Percentiles rank a stretch among this genome's conserved stretches.
phyloP scores from a whole-genome alignment of 2,113 vertebrate species.

The Oryctolagus cuniculus region DNA sequence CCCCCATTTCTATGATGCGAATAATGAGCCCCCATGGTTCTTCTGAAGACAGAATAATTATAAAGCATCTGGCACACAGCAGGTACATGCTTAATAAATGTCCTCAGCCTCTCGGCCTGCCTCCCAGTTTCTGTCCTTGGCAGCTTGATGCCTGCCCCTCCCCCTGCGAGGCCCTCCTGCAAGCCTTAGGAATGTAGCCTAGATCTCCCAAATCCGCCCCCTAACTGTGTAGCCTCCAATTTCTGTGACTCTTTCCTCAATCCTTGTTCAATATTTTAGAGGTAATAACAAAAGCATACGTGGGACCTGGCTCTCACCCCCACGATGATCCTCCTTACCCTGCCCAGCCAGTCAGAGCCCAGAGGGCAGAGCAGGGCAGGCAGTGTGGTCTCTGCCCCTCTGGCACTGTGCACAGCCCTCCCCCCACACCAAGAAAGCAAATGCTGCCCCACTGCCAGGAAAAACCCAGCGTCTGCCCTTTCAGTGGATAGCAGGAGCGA shows the following conservation, averaged over 20 bases:
- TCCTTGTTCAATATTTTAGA: neutral
- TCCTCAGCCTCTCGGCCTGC: neutral
- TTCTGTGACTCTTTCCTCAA: neutral
- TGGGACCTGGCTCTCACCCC: neutral
- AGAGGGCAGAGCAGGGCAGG: neutral
- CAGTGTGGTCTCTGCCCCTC: too few species aligned
- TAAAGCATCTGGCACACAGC: neutral
- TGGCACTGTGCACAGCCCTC: neutral
- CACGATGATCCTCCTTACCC: neutral
- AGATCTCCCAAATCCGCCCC: neutral
- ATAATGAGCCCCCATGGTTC: neutral
- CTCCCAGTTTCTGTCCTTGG: slow-evolving; percentile 29
- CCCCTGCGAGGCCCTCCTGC: neutral
- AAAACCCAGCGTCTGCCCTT: neutral
- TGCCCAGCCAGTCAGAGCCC: neutral
- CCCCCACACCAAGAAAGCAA: neutral
- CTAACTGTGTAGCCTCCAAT: neutral
- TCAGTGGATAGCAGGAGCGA: neutral
- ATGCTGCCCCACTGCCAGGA: fast-evolving
- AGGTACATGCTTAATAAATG: neutral
- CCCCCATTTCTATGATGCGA: slow-evolving; percentile 10
- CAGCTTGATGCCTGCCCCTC: neutral
- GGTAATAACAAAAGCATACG: neutral
- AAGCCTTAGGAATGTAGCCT: neutral
- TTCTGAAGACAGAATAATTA: slow-evolving; percentile 15